Base-by-base conservation (phyloP, 2,888 invertebrate species). In the Oeneis ivallda region DNA sequence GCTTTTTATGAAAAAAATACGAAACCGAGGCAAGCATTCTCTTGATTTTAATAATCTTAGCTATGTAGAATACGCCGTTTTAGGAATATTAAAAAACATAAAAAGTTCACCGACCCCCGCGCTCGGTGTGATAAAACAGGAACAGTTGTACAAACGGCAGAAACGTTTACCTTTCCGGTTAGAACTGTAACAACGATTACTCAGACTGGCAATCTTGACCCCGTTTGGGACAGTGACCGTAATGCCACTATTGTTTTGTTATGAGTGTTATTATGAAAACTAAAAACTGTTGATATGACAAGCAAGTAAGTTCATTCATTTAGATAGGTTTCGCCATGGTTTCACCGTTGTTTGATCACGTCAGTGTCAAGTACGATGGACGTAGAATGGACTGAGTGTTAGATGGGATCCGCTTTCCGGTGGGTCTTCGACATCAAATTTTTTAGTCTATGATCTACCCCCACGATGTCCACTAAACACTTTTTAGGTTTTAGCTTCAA, bases 141-240 rank as follows among this genome's bases (percentile, higher is more conserved):
- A 37, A 61, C 61, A 62, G 53, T 62, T 53, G 62, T 26, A 62
- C 61, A 64, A 68, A 69, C 61, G 59, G 61, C 61, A 43, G 64
- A 63, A 56, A 66, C 64, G 70, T 78, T 75, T 74, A 76, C 72
- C 68, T 78, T 77, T 73, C 78, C 76, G 76, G 77, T 77, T 78
- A 76, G 77, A 74, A 76, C 77, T 74, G 77, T 79, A 79, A 79
- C 77, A 79, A 82, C 85, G 81, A 85, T 84, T 84, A 81, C 77
- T 77, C 76, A 74, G 76, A 78, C 78, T 79, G 70, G 49, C 62
- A 68, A 66, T 64, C 65, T 52, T 67, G 72, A 65, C 73, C 67
- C 63, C 62, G 68, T 71, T 70, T 39, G 62, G 57, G 57, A 15
- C 53, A 65, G 61, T 65, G 61, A 39, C 47, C 49, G 47, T 47